phyloP scores from a whole-genome alignment of 2,888 invertebrate genomes.

The Amiota minor region DNA sequence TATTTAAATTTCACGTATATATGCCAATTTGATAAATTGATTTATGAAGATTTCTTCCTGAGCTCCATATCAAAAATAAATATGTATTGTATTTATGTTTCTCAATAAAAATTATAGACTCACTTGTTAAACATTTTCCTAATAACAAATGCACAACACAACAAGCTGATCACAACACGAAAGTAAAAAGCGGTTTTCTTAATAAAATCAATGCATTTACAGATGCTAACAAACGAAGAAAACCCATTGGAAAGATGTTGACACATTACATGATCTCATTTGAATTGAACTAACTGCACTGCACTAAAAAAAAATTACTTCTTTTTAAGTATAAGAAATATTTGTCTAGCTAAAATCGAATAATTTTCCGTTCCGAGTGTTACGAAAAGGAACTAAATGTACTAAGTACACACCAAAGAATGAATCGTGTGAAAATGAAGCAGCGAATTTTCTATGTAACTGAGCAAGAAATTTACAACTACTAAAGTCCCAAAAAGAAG shows the following conservation, averaged over 20 bases:
- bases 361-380: background rate
- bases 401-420: too few relatives aligned
- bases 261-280: conserved; percentile 24
- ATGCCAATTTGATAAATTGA: too few relatives aligned
- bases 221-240: conserved; percentile 21
- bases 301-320: background rate
- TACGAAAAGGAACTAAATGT: conserved; percentile 4
- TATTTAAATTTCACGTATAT: too few relatives aligned
- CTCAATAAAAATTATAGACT: conserved; percentile 36
- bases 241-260: conserved; percentile 34
- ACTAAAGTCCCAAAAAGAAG: background rate
- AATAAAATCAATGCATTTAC: conserved; percentile 29
- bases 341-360: background rate
- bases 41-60: too few relatives aligned
- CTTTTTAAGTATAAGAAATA: too few relatives aligned
- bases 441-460: background rate
- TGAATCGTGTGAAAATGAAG: background rate
- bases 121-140: conserved; percentile 57
- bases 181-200: conserved; percentile 50
- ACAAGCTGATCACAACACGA: conserved; percentile 10
- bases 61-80: too few relatives aligned
- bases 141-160: conserved; percentile 38
- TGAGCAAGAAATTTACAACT: background rate
- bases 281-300: background rate
- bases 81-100: background rate